phyloP scores from a whole-genome alignment of 2,113 vertebrate species.

The Melanostigma gelatinosum region DNA sequence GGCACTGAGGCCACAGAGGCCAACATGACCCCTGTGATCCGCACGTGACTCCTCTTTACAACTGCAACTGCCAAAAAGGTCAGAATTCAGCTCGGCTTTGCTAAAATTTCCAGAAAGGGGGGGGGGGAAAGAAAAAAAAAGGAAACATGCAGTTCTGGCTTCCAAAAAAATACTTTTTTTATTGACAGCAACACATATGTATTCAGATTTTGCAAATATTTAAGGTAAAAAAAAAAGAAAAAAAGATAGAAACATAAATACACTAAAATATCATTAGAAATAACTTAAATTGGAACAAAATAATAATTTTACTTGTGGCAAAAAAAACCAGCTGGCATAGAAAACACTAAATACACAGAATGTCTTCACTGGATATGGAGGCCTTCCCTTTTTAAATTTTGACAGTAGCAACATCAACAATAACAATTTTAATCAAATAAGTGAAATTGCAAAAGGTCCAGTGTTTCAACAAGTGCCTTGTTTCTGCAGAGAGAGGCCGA shows the following conservation, averaged over 20 bases:
- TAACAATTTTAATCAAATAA: conserved; percentile 67
- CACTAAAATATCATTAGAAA: conserved; percentile 81
- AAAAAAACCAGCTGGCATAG: conserved; percentile 61
- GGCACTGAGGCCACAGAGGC: conserved; percentile 77
- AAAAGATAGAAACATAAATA: conserved; percentile 79
- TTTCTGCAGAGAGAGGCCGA: conserved; percentile 64
- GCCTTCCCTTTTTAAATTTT: conserved; percentile 78
- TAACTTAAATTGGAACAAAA: conserved; percentile 82
- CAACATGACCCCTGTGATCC: conserved; percentile 77
- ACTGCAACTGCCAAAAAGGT: conserved; percentile 48
- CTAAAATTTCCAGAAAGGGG: conserved; percentile 72
- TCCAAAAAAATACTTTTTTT: conserved; percentile 79
- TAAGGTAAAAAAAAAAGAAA: conserved; percentile 64
- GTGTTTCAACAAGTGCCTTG: conserved; percentile 80
- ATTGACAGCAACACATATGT: conserved; percentile 76
- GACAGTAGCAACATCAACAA: conserved; percentile 66
- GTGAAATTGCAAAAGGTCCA: conserved; percentile 75
- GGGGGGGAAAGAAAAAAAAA: conserved; percentile 8
- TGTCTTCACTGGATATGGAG: conserved; percentile 74
- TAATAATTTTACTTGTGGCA: conserved; percentile 71
- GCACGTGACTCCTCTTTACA: conserved; percentile 70
- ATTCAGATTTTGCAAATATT: conserved; percentile 64
- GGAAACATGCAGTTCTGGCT: conserved; percentile 27
- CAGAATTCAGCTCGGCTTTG: conserved; percentile 42
- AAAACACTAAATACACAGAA: conserved; percentile 74